Evolutionary conservation across 2,797 vertebrate genomes (phyloP), one percentile per base, ranked within the genome.

Genomic region (Micromesistius poutassou): DNA sequence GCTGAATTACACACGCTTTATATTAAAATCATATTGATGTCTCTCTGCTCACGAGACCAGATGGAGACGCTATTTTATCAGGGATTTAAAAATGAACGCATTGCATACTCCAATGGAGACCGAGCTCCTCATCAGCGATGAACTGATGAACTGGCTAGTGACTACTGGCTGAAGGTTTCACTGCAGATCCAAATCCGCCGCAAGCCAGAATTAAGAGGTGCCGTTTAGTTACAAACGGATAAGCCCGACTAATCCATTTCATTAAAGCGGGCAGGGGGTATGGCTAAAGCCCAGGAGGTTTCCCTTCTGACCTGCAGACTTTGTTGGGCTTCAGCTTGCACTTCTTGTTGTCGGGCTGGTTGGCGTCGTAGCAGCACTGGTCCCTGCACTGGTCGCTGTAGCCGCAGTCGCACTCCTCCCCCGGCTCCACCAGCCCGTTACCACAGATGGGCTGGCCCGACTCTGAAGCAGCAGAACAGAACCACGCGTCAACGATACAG

Each of bases 381-480:
- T 99, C 98, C 83, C 92, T 96, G 89, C 98, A 99, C 84, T 99
- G 98, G 85, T 99, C 98, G 5, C 94, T 97, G 90, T 99, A 99
- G 30, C 98, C 98, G 78, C 98, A 99, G 81, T 99, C 98, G 75
- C 98, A 99, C 86, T 99, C 91, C 84, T 99, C 98, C 30, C 97
- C 97, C n/a, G 94, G 94, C 86, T 99, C 98, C 66, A 99, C 98
- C 88, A 99, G 92, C 19, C 97, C 98, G 25, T 99, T 99, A 5
- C 98, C 98, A 88, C 98, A 99, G 88, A 99, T 99, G 72, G 98
- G 98, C 85, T 99, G 97, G 42, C 98, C 98, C 71, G 97, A 98
- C 89, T 98, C 97, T 98, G 88, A 72, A 6, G 2, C 7, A 66
- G 6, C 28, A 8, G 40, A 79, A 73, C 30, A 78, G 28, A 62